Base-by-base conservation (phyloP, 2,888 invertebrate genomes). In the Plusia festucae region DNA sequence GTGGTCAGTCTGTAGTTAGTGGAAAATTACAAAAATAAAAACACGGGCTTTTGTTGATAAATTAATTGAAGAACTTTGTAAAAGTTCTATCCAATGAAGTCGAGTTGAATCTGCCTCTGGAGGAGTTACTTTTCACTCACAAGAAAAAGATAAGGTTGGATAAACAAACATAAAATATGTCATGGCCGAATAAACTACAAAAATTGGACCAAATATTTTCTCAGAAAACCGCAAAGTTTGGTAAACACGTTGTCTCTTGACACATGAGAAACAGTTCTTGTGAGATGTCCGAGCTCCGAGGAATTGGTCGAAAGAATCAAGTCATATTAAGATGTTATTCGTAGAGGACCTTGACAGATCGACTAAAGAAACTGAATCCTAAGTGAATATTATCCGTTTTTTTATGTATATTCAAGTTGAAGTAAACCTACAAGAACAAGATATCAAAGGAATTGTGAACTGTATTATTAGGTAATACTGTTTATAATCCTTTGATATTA, bases 321-420 rank as follows among this genome's bases (percentile, higher is more conserved):
- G n/a, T n/a, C 53, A 60, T 64, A 66, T 68, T 68, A 60, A 72
- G 62, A 70, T 72, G 70, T 76, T 70, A 53, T 46, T 9, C n/a
- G 46, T 61, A 74, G 66, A 70, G 71, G 69, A 74, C 72, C 77
- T 76, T 76, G 80, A 79, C n/a, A 82, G 79, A 80, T 80, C 46
- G 74, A 27, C 62, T 76, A 71, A 62, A 20, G 7, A 70, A 62
- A 16, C 44, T 59, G 15, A 34, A 15, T 59, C 20, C 60, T 40
- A 9, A 13, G 27, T 66, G 34, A 40, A n/a, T 5, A n/a, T 15
- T 34, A 34, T 7, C 1, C 8, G 27, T 0, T 1, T 27, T 27
- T 27, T 27, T 27, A 30, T 7, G 9, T 9, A 30, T 2, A 9
- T 30, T 30, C 9, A 30, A 30, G 30, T 30, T 30, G 30, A 9